Percentiles rank a stretch among this genome's conserved stretches.
phyloP scores from a whole-genome alignment of 2,113 vertebrate species.

The Pantherophis guttatus region DNA sequence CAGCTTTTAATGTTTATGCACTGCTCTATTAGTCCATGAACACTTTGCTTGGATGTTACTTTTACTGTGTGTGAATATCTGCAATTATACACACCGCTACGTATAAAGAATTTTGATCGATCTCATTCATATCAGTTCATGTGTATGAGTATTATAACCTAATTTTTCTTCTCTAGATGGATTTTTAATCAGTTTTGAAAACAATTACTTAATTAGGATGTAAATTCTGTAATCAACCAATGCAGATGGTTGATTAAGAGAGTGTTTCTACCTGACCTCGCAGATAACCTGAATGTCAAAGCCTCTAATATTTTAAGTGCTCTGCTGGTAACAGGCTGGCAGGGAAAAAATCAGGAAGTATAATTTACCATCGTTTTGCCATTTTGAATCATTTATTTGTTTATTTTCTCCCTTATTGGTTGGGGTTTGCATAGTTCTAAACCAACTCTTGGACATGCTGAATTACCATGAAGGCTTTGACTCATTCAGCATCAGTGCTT shows the following conservation, averaged over 20 bases:
- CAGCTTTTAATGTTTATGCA: background rate
- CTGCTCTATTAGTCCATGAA: background rate
- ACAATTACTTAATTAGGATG: slow-evolving; percentile 31
- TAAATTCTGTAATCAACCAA: background rate
- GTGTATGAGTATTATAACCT: background rate
- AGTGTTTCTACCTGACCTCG: background rate
- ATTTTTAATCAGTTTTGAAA: slow-evolving; percentile 17
- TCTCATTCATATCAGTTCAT: background rate
- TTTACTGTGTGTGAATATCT: background rate
- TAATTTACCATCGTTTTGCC: background rate
- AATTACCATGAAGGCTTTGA: background rate
- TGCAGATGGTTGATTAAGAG: background rate
- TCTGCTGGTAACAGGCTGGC: background rate
- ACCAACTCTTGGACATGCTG: background rate
- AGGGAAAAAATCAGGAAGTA: background rate
- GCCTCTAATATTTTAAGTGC: background rate
- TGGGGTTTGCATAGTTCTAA: background rate
- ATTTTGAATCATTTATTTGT: background rate
- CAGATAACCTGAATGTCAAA: background rate
- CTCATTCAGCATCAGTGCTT: background rate
- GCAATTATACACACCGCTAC: background rate
- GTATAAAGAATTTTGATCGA: background rate
- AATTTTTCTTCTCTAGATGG: background rate
- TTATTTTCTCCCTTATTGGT: background rate
- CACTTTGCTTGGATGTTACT: background rate